Evolutionary conservation across 2,888 invertebrate genomes (phyloP).

Genomic region (Doris montereyensis): DNA sequence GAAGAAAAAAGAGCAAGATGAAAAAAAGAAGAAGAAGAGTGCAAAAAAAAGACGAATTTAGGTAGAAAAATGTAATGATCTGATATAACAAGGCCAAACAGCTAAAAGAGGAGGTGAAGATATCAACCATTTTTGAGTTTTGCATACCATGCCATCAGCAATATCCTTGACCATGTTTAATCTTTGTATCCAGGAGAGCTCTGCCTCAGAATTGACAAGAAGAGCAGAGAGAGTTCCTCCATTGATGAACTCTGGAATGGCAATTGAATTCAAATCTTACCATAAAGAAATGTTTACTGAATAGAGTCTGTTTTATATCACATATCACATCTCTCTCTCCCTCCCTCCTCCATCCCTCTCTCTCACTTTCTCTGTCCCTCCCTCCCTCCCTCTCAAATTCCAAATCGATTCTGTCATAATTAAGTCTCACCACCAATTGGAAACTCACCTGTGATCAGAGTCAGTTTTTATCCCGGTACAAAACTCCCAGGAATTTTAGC

Average conservation of each 20-base stretch:
- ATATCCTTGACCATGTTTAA: conserved; percentile 92
- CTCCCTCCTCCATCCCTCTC: background rate
- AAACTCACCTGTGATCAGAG: conserved; percentile 84
- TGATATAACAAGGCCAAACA: too few species aligned
- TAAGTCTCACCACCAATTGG: too few species aligned
- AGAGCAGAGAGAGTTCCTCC: conserved; percentile 91
- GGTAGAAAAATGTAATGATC: too few species aligned
- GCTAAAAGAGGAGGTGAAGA: too few species aligned
- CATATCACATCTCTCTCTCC: background rate
- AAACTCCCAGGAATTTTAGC: conserved; percentile 90
- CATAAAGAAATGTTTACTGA: background rate
- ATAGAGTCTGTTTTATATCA: background rate
- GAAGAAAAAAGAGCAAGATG: too few species aligned
- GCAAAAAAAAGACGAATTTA: too few species aligned
- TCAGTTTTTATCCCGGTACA: conserved; percentile 93
- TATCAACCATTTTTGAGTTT: too few species aligned
- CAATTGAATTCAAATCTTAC: background rate
- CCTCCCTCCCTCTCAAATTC: too few species aligned
- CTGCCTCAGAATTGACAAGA: conserved; percentile 81
- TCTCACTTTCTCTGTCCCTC: too few species aligned
- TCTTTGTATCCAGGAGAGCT: conserved; percentile 85
- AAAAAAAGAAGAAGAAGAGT: too few species aligned
- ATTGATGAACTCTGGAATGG: conserved; percentile 84
- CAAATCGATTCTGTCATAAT: background rate
- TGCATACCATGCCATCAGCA: conserved; percentile 90